A percentile compares a stretch with the other conserved stretches of the same genome.
These are phyloP conservation scores for Epinephelus malabaricus DNA, from an alignment of 2,797 vertebrate species.

Conservation along the genomic window DNA sequence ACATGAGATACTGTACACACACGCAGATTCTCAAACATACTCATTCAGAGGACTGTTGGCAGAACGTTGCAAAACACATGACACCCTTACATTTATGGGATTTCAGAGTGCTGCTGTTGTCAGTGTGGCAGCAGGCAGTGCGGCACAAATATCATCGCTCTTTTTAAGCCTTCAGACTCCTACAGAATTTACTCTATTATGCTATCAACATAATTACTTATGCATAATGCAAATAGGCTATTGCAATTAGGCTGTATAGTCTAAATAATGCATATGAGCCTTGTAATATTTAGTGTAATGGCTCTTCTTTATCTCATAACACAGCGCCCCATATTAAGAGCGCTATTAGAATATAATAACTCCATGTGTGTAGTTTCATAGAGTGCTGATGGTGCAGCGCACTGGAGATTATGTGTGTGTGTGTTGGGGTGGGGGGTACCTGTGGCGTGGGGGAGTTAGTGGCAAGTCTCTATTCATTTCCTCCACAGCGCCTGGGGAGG, in stretches of 20 bases:
- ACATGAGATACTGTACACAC: conserved; percentile 12
- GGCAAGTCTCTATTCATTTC: conserved; percentile 64
- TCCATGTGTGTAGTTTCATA: conserved; percentile 33
- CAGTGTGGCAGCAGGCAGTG: not conserved
- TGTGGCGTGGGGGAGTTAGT: conserved; percentile 36
- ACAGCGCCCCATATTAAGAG: conserved; percentile 46
- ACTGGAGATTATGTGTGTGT: not conserved
- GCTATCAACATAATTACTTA: conserved; percentile 54
- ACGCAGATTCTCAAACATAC: not conserved
- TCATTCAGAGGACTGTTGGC: not conserved
- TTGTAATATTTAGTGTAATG: conserved; percentile 65
- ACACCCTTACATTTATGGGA: not conserved
- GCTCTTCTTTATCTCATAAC: conserved; percentile 61
- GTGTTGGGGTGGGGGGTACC: conserved; percentile 56
- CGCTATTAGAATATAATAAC: conserved; percentile 63
- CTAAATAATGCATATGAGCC: conserved; percentile 65
- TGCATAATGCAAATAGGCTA: conserved; percentile 59
- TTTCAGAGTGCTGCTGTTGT: not conserved
- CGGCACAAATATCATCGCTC: conserved; percentile 19
- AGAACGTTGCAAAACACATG: not conserved
- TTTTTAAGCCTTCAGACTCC: conserved; percentile 29
- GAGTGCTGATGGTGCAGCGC: conserved; percentile 18
- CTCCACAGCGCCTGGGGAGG: conserved; percentile 69
- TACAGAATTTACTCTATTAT: conserved; percentile 26
- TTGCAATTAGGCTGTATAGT: conserved; percentile 54